Evolutionary conservation across 1,140 invertebrate species (phyloP).

Genomic region (Heliconius hewitsoni): DNA sequence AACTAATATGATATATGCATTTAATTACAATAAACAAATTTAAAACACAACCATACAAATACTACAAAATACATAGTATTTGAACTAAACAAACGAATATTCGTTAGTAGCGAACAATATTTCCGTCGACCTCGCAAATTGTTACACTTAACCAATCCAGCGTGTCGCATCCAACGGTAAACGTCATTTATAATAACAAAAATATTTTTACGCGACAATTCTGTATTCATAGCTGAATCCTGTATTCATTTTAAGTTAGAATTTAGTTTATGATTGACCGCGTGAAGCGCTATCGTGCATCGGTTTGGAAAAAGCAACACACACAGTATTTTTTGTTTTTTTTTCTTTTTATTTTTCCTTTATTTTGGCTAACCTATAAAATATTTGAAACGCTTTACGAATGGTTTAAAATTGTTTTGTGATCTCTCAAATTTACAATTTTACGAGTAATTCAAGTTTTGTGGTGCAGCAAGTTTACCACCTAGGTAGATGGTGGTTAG

Average conservation of each 20-base stretch:
- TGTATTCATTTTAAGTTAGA: constrained; percentile 28
- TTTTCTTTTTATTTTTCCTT: neutral
- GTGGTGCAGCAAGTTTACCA: no score
- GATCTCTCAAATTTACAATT: neutral
- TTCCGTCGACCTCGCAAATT: constrained; percentile 13
- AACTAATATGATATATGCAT: no score
- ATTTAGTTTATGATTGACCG: constrained; percentile 36
- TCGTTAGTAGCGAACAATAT: neutral
- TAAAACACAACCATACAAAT: neutral
- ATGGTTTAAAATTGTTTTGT: neutral
- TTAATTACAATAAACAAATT: neutral
- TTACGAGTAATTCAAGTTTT: neutral
- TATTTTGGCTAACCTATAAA: constrained; percentile 1
- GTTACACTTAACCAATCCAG: constrained; percentile 25
- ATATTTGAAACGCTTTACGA: neutral
- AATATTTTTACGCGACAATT: constrained; percentile 35
- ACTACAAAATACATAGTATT: neutral
- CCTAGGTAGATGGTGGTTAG: no score
- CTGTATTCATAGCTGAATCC: constrained; percentile 29
- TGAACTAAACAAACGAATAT: neutral
- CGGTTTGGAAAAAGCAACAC: constrained; percentile 31
- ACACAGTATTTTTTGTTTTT: constrained; percentile 2
- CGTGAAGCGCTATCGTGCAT: constrained; percentile 14
- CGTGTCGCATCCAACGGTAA: constrained; percentile 20
- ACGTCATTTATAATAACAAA: constrained; percentile 32